Base-by-base conservation (phyloP, 2,797 vertebrate genomes). In the Tragopan temminckii region DNA sequence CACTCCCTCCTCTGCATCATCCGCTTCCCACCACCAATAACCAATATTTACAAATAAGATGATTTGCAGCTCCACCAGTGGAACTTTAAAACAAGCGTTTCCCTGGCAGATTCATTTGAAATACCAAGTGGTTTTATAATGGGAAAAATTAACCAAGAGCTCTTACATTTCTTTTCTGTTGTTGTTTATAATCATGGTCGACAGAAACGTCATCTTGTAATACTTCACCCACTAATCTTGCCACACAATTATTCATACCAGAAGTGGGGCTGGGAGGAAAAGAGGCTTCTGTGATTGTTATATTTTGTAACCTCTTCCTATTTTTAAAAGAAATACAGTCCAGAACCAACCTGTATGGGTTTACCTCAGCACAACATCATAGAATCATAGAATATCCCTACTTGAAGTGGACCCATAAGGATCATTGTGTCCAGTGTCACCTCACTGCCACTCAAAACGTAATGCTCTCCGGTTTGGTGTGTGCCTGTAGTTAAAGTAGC, bases 181-280 rank as follows among this genome's bases (percentile, higher is more conserved):
- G 92, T 89, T 96, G 95, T 95, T 95, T 95, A 92, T 68, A 85
- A 87, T 75, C 80, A 6, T 9, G 25, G 85, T 38, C 24, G 46
- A 76, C 77, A 82, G 64, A 24, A 91, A 93, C 58, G 78, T 96
- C 96, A 94, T 85, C 85, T 71, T 42, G 21, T 72, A 35, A 93
- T 67, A 40, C 92, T 93, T 94, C 78, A 57, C 92, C 95, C 93
- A 89, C 94, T 94, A 89, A 87, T 94, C 88, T 89, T 86, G 88
- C 83, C 91, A 38, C 58, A 19, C 10, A 1, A 77, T 92, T 95
- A 90, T 94, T 95, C 88, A 84, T 91, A 63, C 86, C 88, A 80
- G 95, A 27, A 85, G 52, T 8, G 68, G 83, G 71, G 68, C 63
- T 31, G 85, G 58, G 58, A 90, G 35, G 63, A 38, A 53, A 12